These are phyloP conservation scores for Eira barbara DNA, from an alignment of 2,113 vertebrate genomes.

Conservation along the genomic window DNA sequence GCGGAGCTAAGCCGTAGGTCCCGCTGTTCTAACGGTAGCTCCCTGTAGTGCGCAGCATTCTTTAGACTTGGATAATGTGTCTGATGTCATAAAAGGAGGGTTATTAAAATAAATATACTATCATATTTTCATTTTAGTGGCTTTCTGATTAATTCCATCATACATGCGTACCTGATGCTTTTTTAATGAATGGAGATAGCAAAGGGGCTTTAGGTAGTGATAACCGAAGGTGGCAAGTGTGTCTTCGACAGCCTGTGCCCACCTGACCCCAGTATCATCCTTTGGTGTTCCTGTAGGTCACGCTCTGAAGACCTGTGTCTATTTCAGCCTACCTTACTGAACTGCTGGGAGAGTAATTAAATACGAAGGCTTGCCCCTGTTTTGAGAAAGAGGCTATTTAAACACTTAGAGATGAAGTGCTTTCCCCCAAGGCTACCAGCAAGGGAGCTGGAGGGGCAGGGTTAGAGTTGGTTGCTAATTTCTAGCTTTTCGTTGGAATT, in stretches of 20 bases:
- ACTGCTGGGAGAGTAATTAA: constrained; percentile 23
- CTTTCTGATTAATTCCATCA: constrained; percentile 32
- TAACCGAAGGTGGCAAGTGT: background rate
- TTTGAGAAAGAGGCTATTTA: constrained; percentile 31
- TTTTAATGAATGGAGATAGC: background rate
- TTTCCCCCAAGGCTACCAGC: background rate
- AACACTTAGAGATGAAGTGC: constrained; percentile 23
- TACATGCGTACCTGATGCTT: constrained; percentile 35
- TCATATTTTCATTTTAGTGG: constrained; percentile 49
- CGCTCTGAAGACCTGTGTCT: background rate
- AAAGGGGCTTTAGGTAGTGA: background rate
- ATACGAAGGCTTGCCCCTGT: background rate
- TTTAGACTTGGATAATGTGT: constrained; percentile 73
- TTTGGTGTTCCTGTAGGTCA: background rate
- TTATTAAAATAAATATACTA: constrained; percentile 72
- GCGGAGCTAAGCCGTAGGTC: constrained; percentile 11
- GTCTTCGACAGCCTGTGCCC: background rate
- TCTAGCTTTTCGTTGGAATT: constrained; percentile 18
- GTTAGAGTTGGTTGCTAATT: background rate
- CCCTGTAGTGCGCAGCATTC: constrained; percentile 63
- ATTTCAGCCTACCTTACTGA: background rate
- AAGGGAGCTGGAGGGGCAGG: background rate
- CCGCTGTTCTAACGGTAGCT: constrained; percentile 64
- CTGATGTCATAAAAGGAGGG: constrained; percentile 64
- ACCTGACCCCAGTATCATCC: background rate